phyloP scores from a whole-genome alignment of 2,888 invertebrate species.

The Perithous albicinctus region DNA sequence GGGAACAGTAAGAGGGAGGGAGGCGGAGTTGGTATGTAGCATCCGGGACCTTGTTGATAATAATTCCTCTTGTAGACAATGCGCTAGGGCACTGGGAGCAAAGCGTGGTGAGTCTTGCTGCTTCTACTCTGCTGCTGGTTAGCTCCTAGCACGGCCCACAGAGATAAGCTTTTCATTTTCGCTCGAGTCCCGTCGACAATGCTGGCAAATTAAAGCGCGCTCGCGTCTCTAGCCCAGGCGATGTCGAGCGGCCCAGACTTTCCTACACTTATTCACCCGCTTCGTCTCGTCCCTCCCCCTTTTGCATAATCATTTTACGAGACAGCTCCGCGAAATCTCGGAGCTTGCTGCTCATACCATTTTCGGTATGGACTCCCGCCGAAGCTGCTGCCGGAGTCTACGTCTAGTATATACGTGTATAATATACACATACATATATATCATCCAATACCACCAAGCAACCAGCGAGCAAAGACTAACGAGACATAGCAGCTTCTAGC shows the following conservation, averaged over 20 bases:
- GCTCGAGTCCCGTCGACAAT: constrained; percentile 74
- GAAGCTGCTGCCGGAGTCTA: neutral
- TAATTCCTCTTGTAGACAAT: constrained; percentile 76
- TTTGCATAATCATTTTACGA: constrained; percentile 79
- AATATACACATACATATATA: neutral
- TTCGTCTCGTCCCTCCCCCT: constrained; percentile 33
- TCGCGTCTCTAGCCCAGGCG: constrained; percentile 31
- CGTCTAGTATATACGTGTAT: neutral
- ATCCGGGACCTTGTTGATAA: constrained; percentile 74
- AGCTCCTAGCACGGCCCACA: constrained; percentile 64
- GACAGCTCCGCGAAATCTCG: constrained; percentile 48
- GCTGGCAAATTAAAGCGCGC: constrained; percentile 76
- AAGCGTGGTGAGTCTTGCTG: constrained; percentile 47
- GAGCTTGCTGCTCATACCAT: constrained; percentile 10
- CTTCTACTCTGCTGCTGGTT: too few species aligned
- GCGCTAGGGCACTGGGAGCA: constrained; percentile 55
- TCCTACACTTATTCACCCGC: neutral
- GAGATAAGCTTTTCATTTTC: constrained; percentile 81
- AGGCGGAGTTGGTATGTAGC: neutral
- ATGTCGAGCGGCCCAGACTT: constrained; percentile 18
- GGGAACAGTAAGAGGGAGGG: too few species aligned
- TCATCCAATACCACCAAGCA: neutral
- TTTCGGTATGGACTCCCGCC: constrained; percentile 4
- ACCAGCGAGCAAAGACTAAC: constrained; percentile 26
- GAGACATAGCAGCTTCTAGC: constrained; percentile 3